Evolutionary conservation across 2,888 invertebrate species (phyloP).

Genomic region (Mythimna lalbum): DNA sequence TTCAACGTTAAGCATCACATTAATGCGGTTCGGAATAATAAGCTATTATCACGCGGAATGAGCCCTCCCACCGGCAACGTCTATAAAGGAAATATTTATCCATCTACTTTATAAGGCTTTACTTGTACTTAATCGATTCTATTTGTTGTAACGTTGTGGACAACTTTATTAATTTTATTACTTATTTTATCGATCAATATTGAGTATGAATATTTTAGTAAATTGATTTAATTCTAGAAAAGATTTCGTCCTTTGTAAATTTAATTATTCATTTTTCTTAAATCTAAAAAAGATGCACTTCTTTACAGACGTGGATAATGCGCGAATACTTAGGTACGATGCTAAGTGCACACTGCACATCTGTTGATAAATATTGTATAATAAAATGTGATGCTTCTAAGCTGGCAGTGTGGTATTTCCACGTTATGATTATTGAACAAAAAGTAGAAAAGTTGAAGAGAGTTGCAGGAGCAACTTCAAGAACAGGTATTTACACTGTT

Average conservation of each 20-base stretch:
- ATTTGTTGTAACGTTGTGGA: constrained; percentile 45
- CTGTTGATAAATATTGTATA: constrained; percentile 28
- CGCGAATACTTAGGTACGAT: neutral
- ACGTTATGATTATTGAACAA: constrained; percentile 89
- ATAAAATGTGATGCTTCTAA: constrained; percentile 47
- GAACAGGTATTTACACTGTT: constrained; percentile 90
- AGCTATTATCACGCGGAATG: constrained; percentile 62
- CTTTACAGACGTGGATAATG: neutral
- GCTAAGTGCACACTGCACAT: constrained; percentile 1
- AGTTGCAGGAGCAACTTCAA: constrained; percentile 90
- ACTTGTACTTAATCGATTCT: constrained; percentile 55
- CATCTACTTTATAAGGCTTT: constrained; percentile 48
- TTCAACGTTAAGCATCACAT: constrained; percentile 55
- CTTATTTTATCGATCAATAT: constrained; percentile 9
- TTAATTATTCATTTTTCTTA: neutral
- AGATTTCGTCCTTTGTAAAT: neutral
- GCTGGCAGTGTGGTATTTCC: constrained; percentile 75
- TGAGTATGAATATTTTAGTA: neutral
- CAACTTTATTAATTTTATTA: constrained; percentile 38
- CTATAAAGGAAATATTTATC: constrained; percentile 60
- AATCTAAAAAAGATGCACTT: neutral
- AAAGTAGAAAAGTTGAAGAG: constrained; percentile 90
- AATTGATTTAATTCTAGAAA: constrained; percentile 6
- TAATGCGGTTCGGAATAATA: constrained; percentile 60
- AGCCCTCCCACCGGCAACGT: constrained; percentile 55